Conservation (phyloP, 2,888 invertebrate species). For the Drosophila meridiana region DNA sequence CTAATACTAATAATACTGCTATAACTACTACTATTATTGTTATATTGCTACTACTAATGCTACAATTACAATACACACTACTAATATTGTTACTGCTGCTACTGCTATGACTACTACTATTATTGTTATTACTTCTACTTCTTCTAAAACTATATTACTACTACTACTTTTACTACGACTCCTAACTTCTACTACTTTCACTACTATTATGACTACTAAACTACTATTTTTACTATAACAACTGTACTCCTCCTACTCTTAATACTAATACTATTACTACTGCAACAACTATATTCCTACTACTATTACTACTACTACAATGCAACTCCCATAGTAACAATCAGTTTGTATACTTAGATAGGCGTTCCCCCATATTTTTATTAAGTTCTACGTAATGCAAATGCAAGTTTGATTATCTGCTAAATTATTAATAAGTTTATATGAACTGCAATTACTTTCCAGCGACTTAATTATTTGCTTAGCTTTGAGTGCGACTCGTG, state of each 20-base stretch:
- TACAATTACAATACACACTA: no score
- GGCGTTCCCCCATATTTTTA: background rate
- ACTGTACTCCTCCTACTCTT: background rate
- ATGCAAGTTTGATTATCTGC: slow-evolving; percentile 2
- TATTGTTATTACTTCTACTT: background rate
- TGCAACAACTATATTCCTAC: background rate
- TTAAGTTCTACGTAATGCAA: background rate
- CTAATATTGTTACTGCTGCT: background rate
- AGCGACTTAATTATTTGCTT: slow-evolving; percentile 10
- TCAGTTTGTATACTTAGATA: background rate
- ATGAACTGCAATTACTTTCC: slow-evolving; percentile 7
- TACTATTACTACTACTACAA: background rate
- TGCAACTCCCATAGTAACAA: background rate
- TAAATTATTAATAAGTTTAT: slow-evolving; percentile 14
- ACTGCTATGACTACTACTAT: background rate
- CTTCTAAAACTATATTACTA: background rate
- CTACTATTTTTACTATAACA: background rate
- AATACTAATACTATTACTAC: background rate
- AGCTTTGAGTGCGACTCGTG: slow-evolving; percentile 6
- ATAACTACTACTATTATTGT: background rate
- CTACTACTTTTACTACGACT: background rate
- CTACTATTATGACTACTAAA: background rate
- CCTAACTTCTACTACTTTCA: background rate
- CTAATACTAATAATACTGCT: background rate
- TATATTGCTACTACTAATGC: accelerated